These are phyloP conservation scores for Saguinus imperator DNA, from an alignment of 2,113 vertebrate species.

Conservation along the genomic window DNA sequence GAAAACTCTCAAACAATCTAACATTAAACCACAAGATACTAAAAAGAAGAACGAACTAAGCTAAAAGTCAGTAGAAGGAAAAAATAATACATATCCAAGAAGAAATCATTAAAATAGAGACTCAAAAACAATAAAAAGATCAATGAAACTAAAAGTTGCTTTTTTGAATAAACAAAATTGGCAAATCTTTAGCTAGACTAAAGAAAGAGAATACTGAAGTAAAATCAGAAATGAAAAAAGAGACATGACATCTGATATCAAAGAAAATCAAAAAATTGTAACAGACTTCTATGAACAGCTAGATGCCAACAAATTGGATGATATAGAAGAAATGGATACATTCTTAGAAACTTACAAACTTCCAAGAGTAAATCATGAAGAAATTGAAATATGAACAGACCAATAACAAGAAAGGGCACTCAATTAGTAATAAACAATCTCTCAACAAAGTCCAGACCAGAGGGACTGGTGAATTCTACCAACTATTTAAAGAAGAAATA, in stretches of 20 bases:
- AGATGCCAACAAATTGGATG: neutral
- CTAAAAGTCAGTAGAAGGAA: neutral
- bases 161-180: neutral
- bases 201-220: neutral
- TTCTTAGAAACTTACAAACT: neutral
- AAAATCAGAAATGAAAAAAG: neutral
- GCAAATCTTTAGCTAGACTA: neutral
- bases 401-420: neutral
- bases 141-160: neutral
- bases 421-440: neutral
- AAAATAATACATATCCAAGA: neutral
- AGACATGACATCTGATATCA: neutral
- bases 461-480: neutral
- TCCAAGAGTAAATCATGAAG: neutral
- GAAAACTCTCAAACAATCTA: neutral
- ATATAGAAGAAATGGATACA: neutral
- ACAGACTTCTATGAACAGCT: neutral
- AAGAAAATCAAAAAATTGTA: neutral
- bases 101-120: neutral
- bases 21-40: neutral
- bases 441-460: neutral
- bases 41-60: neutral
- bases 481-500: neutral
- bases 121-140: neutral
- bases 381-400: neutral